phyloP scores from a whole-genome alignment of 2,113 vertebrate species.

The Atlantisia rogersi region DNA sequence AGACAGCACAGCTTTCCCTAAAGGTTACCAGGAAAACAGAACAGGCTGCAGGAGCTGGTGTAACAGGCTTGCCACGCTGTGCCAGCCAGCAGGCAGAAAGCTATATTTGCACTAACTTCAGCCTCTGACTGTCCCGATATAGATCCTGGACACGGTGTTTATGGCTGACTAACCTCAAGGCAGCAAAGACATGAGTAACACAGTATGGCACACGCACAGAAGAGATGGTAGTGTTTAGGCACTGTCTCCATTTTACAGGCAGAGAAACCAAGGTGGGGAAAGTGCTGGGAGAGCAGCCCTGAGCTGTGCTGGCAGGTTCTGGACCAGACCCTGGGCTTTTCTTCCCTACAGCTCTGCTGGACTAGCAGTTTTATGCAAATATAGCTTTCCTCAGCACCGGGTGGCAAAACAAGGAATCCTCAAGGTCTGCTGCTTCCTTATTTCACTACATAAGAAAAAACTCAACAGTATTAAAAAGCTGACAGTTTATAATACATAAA shows the following conservation, averaged over 20 bases:
- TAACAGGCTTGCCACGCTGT: background rate
- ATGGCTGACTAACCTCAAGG: background rate
- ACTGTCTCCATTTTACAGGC: background rate
- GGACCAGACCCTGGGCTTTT: background rate
- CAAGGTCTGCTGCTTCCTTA: background rate
- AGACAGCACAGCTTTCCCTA: background rate
- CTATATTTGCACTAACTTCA: background rate
- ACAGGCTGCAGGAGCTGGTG: background rate
- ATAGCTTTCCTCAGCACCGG: background rate
- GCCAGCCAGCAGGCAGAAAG: background rate
- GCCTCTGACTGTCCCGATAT: background rate
- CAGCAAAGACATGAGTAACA: background rate
- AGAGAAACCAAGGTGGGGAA: background rate
- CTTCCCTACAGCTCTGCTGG: background rate
- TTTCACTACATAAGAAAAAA: background rate
- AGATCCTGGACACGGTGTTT: accelerated
- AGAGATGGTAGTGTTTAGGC: background rate
- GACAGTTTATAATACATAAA: background rate
- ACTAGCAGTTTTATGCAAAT: background rate
- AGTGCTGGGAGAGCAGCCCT: no score
- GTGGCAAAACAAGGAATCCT: background rate
- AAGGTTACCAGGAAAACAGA: background rate
- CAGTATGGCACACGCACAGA: background rate
- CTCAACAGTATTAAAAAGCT: background rate
- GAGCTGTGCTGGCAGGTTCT: no score